Percentiles rank a stretch among this genome's conserved stretches.
Evolutionary conservation across 1,140 invertebrate genomes (phyloP).

Genomic region (Meloidogyne floridensis): DNA sequence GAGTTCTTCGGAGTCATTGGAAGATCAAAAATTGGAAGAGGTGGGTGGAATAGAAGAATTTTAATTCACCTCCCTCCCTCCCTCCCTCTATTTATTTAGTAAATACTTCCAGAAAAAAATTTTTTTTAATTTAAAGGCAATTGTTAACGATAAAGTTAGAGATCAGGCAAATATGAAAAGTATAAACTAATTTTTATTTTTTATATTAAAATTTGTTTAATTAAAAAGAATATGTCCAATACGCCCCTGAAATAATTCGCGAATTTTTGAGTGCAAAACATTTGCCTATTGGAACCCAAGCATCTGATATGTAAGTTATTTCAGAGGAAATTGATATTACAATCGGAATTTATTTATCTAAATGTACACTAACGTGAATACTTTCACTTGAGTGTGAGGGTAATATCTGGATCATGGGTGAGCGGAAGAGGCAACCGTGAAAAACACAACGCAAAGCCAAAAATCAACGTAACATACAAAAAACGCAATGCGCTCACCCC

Average conservation of each 20-base stretch:
- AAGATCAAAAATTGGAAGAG: constrained; percentile 19
- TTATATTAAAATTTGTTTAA: constrained; percentile 40
- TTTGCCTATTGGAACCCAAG: constrained; percentile 54
- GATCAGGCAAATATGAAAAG: constrained; percentile 2
- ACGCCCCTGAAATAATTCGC: constrained; percentile 64
- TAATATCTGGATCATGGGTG: too few relatives aligned
- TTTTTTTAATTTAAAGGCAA: constrained; percentile 19
- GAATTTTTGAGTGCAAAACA: constrained; percentile 60
- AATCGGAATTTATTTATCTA: too few relatives aligned
- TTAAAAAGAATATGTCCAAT: constrained; percentile 57
- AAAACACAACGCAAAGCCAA: too few relatives aligned
- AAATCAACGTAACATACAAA: too few relatives aligned
- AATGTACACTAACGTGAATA: too few relatives aligned
- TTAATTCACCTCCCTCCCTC: not conserved
- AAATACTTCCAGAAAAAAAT: too few relatives aligned
- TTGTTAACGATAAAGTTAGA: constrained; percentile 9
- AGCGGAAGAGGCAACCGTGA: too few relatives aligned
- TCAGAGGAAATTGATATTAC: constrained; percentile 57
- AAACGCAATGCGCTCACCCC: too few relatives aligned
- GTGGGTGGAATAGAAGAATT: not conserved
- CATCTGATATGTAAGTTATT: constrained; percentile 60
- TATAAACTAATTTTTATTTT: constrained; percentile 11
- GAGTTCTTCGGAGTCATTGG: constrained; percentile 13
- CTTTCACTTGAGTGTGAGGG: too few relatives aligned
- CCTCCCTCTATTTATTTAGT: too few relatives aligned